Percentiles rank a stretch among this genome's conserved stretches.
These are phyloP conservation scores for Cercopithecus diana DNA, from an alignment of 2,797 vertebrate species.

Conservation along the genomic window DNA sequence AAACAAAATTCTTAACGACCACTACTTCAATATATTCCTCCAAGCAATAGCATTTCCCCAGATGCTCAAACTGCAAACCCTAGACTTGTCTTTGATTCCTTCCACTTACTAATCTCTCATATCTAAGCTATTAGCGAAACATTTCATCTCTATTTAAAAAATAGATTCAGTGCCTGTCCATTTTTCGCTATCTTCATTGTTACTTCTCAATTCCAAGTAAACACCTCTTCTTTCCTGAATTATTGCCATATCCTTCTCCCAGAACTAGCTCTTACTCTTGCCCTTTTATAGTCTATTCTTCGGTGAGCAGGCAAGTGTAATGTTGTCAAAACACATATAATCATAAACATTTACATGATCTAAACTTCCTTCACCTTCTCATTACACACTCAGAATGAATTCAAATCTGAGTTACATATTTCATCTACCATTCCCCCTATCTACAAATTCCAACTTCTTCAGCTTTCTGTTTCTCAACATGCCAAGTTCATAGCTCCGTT, in stretches of 20 bases:
- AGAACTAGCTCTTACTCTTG: background rate
- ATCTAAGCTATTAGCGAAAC: background rate
- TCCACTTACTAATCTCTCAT: background rate
- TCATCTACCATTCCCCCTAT: background rate
- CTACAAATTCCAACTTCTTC: background rate
- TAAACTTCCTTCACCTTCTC: background rate
- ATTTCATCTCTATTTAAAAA: background rate
- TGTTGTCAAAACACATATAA: background rate
- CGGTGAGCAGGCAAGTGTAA: background rate
- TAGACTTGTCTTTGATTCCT: background rate
- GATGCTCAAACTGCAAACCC: background rate
- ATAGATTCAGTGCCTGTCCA: background rate
- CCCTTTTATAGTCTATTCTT: background rate
- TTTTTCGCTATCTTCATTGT: background rate
- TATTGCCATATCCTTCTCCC: background rate
- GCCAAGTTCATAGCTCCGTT: background rate
- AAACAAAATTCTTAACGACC: background rate
- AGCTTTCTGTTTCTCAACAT: background rate
- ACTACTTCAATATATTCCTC: background rate
- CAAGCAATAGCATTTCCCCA: background rate
- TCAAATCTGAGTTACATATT: background rate
- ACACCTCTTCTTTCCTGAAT: background rate
- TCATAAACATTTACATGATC: background rate
- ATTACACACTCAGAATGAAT: background rate
- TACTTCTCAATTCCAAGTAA: background rate